phyloP scores from a whole-genome alignment of 1,140 invertebrate species.

The Macrobrachium nipponense region DNA sequence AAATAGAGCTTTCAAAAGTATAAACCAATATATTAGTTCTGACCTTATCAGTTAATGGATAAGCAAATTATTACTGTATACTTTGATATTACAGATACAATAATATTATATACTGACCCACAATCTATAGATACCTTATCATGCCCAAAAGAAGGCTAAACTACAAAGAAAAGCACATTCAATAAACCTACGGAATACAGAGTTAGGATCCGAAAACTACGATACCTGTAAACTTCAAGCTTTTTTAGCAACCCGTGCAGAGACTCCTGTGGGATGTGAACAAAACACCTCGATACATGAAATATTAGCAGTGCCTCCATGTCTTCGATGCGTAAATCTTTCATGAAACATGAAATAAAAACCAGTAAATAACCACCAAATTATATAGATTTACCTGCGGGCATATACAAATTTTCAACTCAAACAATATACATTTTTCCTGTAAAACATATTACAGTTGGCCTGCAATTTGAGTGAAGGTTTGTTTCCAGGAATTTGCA shows the following conservation, averaged over 20 bases:
- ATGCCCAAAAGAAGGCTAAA: too few species aligned
- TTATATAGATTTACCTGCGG: background rate
- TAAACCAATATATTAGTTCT: background rate
- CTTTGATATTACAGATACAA: background rate
- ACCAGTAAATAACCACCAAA: too few species aligned
- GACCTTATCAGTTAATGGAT: background rate
- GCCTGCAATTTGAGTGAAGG: background rate
- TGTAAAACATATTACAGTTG: background rate
- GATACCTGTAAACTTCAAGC: constrained; percentile 82
- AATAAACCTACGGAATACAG: too few species aligned
- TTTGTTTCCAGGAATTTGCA: too few species aligned
- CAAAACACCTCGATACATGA: constrained; percentile 95
- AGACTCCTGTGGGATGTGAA: constrained; percentile 90
- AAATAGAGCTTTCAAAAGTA: too few species aligned
- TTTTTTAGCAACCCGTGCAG: constrained; percentile 85
- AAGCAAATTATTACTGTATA: background rate
- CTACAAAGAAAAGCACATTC: too few species aligned
- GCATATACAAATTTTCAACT: background rate
- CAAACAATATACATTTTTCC: background rate
- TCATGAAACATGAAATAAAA: too few species aligned
- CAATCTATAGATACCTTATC: too few species aligned
- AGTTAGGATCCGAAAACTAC: background rate
- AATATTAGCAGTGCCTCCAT: constrained; percentile 89
- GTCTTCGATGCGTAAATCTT: constrained; percentile 88
- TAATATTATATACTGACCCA: background rate